Conservation (phyloP, 2,888 invertebrate species). For the Cinara cedri region DNA sequence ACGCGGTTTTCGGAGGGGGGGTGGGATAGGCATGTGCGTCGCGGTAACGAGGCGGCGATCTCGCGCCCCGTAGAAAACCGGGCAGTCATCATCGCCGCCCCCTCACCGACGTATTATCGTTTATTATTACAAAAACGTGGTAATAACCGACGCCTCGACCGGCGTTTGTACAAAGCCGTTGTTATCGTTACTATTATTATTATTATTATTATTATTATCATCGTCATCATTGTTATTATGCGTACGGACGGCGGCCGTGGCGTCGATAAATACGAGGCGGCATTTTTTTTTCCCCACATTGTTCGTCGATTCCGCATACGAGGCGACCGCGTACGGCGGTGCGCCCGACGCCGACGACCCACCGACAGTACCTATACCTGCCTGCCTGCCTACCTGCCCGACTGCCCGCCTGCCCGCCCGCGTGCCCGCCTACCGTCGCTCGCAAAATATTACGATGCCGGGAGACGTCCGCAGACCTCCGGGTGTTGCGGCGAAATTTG, state of each 20-base stretch:
- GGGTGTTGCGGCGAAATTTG: background rate
- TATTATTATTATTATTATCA: too few species aligned
- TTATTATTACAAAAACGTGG: constrained; percentile 25
- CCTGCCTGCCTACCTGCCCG: too few species aligned
- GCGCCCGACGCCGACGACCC: background rate
- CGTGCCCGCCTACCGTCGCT: too few species aligned
- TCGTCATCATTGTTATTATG: too few species aligned
- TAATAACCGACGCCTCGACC: constrained; percentile 19
- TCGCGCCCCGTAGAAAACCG: constrained; percentile 2
- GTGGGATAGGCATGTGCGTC: background rate
- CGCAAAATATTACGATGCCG: too few species aligned
- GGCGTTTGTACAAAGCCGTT: constrained; percentile 21
- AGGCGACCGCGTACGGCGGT: too few species aligned
- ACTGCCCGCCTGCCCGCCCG: too few species aligned
- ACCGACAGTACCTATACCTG: too few species aligned
- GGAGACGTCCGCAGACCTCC: background rate
- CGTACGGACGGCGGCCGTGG: too few species aligned
- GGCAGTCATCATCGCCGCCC: constrained; percentile 15
- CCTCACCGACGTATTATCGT: background rate
- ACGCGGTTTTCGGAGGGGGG: constrained; percentile 6
- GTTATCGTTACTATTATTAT: background rate
- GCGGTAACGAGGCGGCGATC: background rate
- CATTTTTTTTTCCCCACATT: constrained; percentile 36
- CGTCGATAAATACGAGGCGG: constrained; percentile 18
- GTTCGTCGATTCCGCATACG: too few species aligned